Evolutionary conservation across 2,888 invertebrate genomes (phyloP).

Genomic region (Nebria brevicollis): DNA sequence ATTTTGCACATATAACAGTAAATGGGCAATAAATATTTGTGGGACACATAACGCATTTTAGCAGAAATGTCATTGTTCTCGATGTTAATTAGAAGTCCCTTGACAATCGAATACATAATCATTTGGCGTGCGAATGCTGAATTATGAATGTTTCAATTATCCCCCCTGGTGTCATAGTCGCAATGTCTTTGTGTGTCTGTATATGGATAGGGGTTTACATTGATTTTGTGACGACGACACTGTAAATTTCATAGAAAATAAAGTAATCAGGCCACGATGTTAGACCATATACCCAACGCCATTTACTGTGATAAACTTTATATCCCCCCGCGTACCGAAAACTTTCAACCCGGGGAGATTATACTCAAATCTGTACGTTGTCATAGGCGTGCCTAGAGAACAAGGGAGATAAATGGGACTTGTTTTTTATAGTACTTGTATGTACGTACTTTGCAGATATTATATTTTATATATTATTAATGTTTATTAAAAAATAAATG

Average conservation of each 20-base stretch:
- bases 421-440: neutral
- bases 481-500: too few species aligned
- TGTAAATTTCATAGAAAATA: constrained; percentile 24
- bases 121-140: constrained; percentile 27
- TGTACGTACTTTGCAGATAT: neutral
- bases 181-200: constrained; percentile 2
- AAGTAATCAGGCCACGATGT: constrained; percentile 20
- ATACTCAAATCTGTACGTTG: constrained; percentile 43
- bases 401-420: neutral
- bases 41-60: constrained; percentile 37
- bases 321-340: constrained; percentile 30
- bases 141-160: constrained; percentile 41
- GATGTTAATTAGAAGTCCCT: constrained; percentile 45
- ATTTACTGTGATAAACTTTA: constrained; percentile 36
- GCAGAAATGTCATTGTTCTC: constrained; percentile 31
- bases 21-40: constrained; percentile 46
- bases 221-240: neutral
- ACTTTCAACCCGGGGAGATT: constrained; percentile 38
- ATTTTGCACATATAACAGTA: constrained; percentile 3
- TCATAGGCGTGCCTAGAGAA: neutral
- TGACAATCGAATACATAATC: constrained; percentile 16
- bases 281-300: constrained; percentile 15
- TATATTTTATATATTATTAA: too few species aligned
- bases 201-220: neutral
- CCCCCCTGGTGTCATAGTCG: constrained; percentile 1